Evolutionary conservation across 1,140 invertebrate genomes (phyloP).

Genomic region (Lasioglossum albipes): DNA sequence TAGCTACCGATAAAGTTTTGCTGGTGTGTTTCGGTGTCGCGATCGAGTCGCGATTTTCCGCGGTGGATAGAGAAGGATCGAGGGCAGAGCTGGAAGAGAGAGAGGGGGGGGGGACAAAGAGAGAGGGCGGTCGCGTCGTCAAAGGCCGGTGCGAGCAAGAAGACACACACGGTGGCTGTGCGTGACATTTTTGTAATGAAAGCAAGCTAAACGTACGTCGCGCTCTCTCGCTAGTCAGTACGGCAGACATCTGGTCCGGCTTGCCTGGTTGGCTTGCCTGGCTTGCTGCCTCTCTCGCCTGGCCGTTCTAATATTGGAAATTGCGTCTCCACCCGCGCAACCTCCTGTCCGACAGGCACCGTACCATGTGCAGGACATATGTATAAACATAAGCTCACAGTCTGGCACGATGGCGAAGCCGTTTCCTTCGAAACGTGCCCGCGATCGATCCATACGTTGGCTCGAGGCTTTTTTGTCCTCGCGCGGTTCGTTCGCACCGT

Average conservation of each 20-base stretch:
- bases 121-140: constrained; percentile 47
- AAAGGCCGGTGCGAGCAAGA: constrained; percentile 40
- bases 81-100: too few species aligned
- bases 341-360: constrained; percentile 63
- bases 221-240: constrained; percentile 57
- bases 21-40: constrained; percentile 39
- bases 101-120: background rate
- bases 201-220: constrained; percentile 67
- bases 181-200: constrained; percentile 79
- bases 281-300: constrained; percentile 71
- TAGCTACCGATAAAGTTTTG: too few species aligned
- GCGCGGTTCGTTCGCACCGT: too few species aligned
- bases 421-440: constrained; percentile 57
- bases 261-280: constrained; percentile 13
- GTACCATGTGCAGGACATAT: constrained; percentile 78
- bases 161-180: constrained; percentile 60
- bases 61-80: too few species aligned
- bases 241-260: constrained; percentile 75
- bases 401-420: constrained; percentile 55
- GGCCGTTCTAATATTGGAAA: constrained; percentile 79
- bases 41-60: constrained; percentile 22
- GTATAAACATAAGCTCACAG: constrained; percentile 77
- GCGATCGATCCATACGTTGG: constrained; percentile 59
- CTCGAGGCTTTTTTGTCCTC: constrained; percentile 23
- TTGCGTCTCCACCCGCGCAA: constrained; percentile 60